phyloP scores from a whole-genome alignment of 2,797 vertebrate genomes.

The Argentina silus region DNA sequence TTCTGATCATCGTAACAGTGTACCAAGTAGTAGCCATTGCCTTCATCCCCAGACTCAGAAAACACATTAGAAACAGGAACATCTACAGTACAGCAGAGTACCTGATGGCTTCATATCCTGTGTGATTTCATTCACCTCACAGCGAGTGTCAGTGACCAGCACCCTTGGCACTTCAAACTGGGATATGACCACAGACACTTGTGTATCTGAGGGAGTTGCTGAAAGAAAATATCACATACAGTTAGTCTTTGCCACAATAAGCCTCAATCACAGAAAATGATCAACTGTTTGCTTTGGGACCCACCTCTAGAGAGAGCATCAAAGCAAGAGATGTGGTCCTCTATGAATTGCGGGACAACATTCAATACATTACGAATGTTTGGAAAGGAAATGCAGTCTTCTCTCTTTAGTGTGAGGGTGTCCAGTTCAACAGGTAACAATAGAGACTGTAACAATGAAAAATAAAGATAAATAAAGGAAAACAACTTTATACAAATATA shows the following conservation, averaged over 20 bases:
- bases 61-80: neutral
- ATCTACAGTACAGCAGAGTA: constrained; percentile 33
- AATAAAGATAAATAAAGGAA: constrained; percentile 25
- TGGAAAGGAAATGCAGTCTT: constrained; percentile 46
- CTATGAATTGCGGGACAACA: constrained; percentile 68
- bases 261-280: neutral
- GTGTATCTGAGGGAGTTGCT: constrained; percentile 35
- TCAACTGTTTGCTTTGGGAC: constrained; percentile 7
- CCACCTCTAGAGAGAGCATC: constrained; percentile 75
- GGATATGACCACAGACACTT: constrained; percentile 40
- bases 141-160: constrained; percentile 1
- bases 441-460: constrained; percentile 74
- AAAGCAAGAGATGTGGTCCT: constrained; percentile 57
- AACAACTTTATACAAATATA: neutral
- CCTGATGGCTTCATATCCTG: constrained; percentile 50
- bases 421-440: constrained; percentile 72
- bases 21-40: neutral
- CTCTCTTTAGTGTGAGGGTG: constrained; percentile 38
- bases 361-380: constrained; percentile 61
- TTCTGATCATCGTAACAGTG: neutral
- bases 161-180: constrained; percentile 46
- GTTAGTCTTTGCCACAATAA: neutral
- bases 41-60: neutral
- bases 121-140: neutral
- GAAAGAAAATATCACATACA: neutral